Base-by-base conservation (phyloP, 2,113 vertebrate species). In the Gadus chalcogrammus region DNA sequence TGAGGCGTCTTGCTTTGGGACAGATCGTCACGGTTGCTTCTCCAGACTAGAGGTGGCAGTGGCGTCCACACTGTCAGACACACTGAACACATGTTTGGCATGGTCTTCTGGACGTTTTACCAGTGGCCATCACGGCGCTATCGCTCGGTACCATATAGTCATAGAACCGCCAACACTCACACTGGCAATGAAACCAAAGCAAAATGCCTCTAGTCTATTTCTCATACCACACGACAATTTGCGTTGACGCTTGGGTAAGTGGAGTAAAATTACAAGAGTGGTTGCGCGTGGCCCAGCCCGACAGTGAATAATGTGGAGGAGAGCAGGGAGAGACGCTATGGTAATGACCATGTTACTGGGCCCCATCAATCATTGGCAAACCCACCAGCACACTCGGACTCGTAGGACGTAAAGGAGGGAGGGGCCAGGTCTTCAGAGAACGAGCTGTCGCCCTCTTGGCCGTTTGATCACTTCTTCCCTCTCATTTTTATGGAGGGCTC, bases 321-420 rank as follows among this genome's bases (percentile, higher is more conserved):
- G 80, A 72, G 78, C 58, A 16, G 75, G 79, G 77, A 72, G 76
- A 84, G 76, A 82, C 78, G 76, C 76, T 76, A 84, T 81, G 78
- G 82, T 89, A 89, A 89, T 88, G 75, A 76, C 75, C 76, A 84
- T 79, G 85, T 90, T 90, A 82, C 88, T 84, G 80, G 73, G 78
- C 72, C 71, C 79, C 70, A 90, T 92, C 88, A 87, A 90, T 92
- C 90, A 91, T 84, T 65, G 80, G 71, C 75, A 68, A 82, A 72
- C 78, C 31, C 27, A 15, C 81, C 84, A 74, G 76, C 55, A 58
- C 66, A 72, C 74, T 77, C 81, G 88, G 87, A 65, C 84, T 89
- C 78, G 89, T 84, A 83, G 77, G 79, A 76, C 15, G 64, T 17
- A 68, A 60, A 61, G 38, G 66, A 61, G 76, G 84, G 86, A 42